These are phyloP conservation scores for Suillia variegata DNA, from an alignment of 2,888 invertebrate genomes.

Conservation along the genomic window DNA sequence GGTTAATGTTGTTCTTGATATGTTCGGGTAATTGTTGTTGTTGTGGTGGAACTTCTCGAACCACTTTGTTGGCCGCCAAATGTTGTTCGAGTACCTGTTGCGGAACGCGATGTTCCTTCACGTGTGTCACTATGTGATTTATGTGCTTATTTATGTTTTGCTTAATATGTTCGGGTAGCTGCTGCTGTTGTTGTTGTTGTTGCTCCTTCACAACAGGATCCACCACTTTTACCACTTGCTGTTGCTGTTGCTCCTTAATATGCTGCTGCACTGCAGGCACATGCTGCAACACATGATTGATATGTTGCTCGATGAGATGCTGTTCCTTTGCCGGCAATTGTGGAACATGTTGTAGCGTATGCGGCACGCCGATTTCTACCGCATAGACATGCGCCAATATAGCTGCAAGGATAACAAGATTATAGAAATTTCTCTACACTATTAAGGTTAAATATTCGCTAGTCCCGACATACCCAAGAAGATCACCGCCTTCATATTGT, in stretches of 20 bases:
- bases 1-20: conserved; percentile 36
- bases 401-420: not conserved
- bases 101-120: not conserved
- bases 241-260: conserved; percentile 14
- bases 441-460: not conserved
- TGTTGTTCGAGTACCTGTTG: no score
- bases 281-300: conserved; percentile 39
- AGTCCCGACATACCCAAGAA: not conserved
- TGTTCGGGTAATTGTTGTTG: conserved; percentile 31
- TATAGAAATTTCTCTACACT: not conserved
- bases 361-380: not conserved
- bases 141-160: no score
- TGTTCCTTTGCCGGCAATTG: conserved; percentile 34
- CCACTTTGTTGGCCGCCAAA: not conserved
- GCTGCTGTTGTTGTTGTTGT: no score
- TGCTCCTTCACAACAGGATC: not conserved
- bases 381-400: not conserved
- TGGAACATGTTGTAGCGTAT: conserved; percentile 3
- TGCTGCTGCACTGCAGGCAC: conserved; percentile 3
- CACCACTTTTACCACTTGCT: no score
- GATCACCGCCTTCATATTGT: not conserved
- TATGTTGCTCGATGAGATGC: conserved; percentile 39
- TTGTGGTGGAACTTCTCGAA: conserved; percentile 12
- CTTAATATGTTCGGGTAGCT: no score
- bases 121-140: not conserved